Evolutionary conservation across 1,140 invertebrate genomes (phyloP).

Genomic region (Lamellibrachia luymesi): DNA sequence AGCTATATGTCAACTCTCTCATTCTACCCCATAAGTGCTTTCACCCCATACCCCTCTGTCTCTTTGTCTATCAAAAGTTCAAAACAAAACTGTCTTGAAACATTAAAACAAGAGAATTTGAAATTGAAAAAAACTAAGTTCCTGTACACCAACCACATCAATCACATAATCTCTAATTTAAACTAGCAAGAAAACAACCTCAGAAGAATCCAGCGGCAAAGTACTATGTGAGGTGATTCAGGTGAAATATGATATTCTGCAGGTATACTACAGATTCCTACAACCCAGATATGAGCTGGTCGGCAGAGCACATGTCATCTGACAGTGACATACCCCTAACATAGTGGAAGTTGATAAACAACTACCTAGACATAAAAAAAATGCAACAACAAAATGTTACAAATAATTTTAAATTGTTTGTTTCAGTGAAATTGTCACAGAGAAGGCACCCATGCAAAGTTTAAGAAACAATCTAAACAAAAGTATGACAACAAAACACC

Average conservation of each 20-base stretch:
- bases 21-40: background rate
- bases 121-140: no score
- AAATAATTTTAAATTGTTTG: background rate
- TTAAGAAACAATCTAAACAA: background rate
- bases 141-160: no score
- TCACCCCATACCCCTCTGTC: background rate
- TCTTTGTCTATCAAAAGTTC: background rate
- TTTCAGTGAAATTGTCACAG: background rate
- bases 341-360: background rate
- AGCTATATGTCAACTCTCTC: background rate
- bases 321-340: background rate
- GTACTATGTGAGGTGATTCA: background rate
- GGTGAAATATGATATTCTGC: background rate
- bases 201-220: background rate
- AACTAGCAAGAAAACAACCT: background rate
- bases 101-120: no score
- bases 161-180: background rate
- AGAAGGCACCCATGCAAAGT: background rate
- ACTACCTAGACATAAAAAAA: background rate
- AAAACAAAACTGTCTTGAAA: no score
- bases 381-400: background rate
- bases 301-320: background rate
- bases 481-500: background rate
- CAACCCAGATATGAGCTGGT: background rate
- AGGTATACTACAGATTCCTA: background rate